phyloP scores from a whole-genome alignment of 2,113 vertebrate genomes.

The Pteropus alecto region DNA sequence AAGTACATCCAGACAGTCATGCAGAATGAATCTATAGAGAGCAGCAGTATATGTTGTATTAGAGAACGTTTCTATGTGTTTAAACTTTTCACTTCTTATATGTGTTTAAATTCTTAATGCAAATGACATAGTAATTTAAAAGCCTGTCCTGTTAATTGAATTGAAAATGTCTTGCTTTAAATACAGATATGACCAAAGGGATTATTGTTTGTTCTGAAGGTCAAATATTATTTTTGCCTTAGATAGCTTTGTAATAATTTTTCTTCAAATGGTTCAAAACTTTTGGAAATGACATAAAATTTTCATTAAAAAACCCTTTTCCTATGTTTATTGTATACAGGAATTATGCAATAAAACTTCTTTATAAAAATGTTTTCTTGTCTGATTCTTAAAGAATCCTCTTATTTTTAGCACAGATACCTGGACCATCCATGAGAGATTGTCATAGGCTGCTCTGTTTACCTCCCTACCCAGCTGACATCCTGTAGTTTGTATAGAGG shows the following conservation, averaged over 20 bases:
- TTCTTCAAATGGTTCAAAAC: conserved; percentile 76
- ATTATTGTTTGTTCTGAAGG: conserved; percentile 54
- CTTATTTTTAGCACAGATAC: neutral
- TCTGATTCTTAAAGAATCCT: conserved; percentile 33
- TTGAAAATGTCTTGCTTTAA: conserved; percentile 75
- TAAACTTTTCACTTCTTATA: conserved; percentile 76
- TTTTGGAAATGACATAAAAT: conserved; percentile 78
- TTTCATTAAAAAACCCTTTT: conserved; percentile 81
- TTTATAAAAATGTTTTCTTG: conserved; percentile 75
- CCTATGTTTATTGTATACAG: conserved; percentile 82
- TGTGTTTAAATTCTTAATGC: conserved; percentile 73
- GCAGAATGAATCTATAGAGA: conserved; percentile 46
- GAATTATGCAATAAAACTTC: conserved; percentile 83
- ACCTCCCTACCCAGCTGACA: conserved; percentile 7
- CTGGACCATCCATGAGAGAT: neutral
- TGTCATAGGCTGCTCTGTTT: neutral
- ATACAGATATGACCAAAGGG: conserved; percentile 5
- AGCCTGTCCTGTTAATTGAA: conserved; percentile 67
- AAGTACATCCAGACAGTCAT: conserved; percentile 10
- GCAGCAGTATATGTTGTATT: conserved; percentile 54
- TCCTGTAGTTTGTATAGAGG: neutral
- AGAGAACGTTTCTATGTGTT: conserved; percentile 69
- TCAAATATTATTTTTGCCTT: conserved; percentile 78
- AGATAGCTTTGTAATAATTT: conserved; percentile 80
- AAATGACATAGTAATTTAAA: conserved; percentile 69